Base-by-base conservation (phyloP, 2,888 invertebrate genomes). In the Hypena proboscidalis region DNA sequence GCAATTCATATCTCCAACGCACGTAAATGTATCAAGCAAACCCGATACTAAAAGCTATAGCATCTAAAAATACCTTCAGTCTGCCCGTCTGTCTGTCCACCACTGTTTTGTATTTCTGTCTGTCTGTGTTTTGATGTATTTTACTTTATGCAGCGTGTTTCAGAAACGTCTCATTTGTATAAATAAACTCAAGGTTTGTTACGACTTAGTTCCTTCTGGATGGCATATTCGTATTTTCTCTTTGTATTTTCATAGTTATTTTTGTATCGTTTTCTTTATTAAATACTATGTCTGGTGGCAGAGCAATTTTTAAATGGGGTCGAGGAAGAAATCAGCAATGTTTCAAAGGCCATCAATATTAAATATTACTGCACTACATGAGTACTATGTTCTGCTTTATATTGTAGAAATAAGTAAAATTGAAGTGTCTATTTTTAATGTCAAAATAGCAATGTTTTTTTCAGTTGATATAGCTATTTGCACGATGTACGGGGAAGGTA, bases 61-160 rank as follows among this genome's bases (percentile, higher is more conserved):
- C 49, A 59, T 69, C 73, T 76, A 78, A 74, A 77, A 77, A 82
- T 74, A 73, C 62, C 58, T 41, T 52, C 75, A 69, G 80, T 81
- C 83, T 80, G 83, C 79, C 75, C 49, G 58, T 58, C 62, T 62
- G 82, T 87, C 85, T 80, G 83, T 81, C 80, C 71, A 68, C 58
- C 58, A 58, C 67, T 61, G 74, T 78, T 80, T 83, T 82, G 80
- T 83, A 77, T 78, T 81, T 80, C 77, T 71, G 74, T 74, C 74
- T 76, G 72, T 68, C 61, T 57, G 54, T 46, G 73, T 82, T 81
- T 80, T 77, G 74, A 77, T 77, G 70, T 73, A 74, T 78, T 80
- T 78, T 71, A 76, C 79, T 82, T 80, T 74, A 80, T 77, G 77
- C 70, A 64, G 67, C 59, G 69, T 65, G 74, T 75, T 85, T 83